These are phyloP conservation scores for Centroberyx gerrardi DNA, from an alignment of 2,797 vertebrate genomes.

Conservation along the genomic window DNA sequence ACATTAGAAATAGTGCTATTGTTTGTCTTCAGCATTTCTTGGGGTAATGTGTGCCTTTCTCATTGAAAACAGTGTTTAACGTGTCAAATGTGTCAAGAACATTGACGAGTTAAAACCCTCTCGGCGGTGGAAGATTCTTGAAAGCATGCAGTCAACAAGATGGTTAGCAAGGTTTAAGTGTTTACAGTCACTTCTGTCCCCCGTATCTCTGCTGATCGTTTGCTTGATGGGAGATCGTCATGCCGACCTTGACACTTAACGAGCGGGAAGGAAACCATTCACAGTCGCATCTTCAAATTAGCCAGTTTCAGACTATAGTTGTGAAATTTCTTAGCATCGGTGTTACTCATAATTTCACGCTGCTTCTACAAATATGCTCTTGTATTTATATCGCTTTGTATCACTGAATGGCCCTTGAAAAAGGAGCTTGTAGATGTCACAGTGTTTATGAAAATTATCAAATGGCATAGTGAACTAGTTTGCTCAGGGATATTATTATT, in stretches of 20 bases:
- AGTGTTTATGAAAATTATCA: too few species aligned
- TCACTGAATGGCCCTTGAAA: too few species aligned
- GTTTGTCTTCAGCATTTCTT: slow-evolving; percentile 5
- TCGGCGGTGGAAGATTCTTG: slow-evolving; percentile 10
- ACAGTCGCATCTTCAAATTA: neutral
- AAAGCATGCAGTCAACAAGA: slow-evolving; percentile 32
- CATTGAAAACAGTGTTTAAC: slow-evolving; percentile 38
- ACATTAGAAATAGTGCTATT: neutral
- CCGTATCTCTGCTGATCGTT: neutral
- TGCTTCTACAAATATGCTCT: too few species aligned
- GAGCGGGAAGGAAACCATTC: neutral
- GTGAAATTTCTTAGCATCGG: too few species aligned
- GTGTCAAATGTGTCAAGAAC: slow-evolving; percentile 24
- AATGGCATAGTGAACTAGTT: too few species aligned
- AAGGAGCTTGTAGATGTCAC: too few species aligned
- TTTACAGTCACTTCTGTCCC: slow-evolving; percentile 1
- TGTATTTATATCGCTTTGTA: too few species aligned
- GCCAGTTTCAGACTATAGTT: neutral
- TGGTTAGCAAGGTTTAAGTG: neutral
- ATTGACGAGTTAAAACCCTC: slow-evolving; percentile 22
- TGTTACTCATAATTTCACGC: too few species aligned
- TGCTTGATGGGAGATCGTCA: too few species aligned
- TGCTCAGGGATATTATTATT: too few species aligned
- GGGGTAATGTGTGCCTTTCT: slow-evolving; percentile 16
- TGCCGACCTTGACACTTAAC: slow-evolving; percentile 23